phyloP scores from a whole-genome alignment of 2,888 invertebrate genomes.

The Eilema griseolum region DNA sequence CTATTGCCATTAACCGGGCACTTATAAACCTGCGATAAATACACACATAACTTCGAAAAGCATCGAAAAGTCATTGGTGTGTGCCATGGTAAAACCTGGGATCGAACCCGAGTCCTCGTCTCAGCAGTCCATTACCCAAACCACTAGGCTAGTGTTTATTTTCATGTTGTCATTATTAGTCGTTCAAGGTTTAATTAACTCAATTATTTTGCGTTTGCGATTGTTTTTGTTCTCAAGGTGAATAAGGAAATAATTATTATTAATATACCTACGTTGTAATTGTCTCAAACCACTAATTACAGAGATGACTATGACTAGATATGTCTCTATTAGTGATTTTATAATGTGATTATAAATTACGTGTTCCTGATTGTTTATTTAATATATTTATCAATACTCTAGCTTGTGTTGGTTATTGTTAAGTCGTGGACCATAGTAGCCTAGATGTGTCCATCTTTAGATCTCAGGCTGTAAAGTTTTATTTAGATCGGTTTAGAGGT shows the following conservation, averaged over 20 bases:
- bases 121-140: too few relatives aligned
- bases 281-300: conserved; percentile 50
- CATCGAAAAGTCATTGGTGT: too few relatives aligned
- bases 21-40: too few relatives aligned
- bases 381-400: conserved; percentile 30
- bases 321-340: conserved; percentile 51
- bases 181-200: conserved; percentile 37
- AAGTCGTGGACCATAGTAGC: background rate
- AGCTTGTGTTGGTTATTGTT: conserved; percentile 10
- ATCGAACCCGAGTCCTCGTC: too few relatives aligned
- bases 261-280: conserved; percentile 38
- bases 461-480: background rate
- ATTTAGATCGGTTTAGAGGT: background rate
- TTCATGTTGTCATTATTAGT: conserved; percentile 45
- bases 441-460: background rate
- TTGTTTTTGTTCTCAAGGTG: conserved; percentile 51
- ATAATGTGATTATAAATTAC: conserved; percentile 55
- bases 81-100: too few relatives aligned
- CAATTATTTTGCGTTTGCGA: conserved; percentile 46
- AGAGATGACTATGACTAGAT: conserved; percentile 42
- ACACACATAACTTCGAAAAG: too few relatives aligned
- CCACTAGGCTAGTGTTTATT: too few relatives aligned
- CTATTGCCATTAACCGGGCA: too few relatives aligned
- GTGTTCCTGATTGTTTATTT: conserved; percentile 44
- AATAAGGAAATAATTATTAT: conserved; percentile 59